Evolutionary conservation across 1,140 invertebrate genomes (phyloP).

Genomic region (Atta texana): DNA sequence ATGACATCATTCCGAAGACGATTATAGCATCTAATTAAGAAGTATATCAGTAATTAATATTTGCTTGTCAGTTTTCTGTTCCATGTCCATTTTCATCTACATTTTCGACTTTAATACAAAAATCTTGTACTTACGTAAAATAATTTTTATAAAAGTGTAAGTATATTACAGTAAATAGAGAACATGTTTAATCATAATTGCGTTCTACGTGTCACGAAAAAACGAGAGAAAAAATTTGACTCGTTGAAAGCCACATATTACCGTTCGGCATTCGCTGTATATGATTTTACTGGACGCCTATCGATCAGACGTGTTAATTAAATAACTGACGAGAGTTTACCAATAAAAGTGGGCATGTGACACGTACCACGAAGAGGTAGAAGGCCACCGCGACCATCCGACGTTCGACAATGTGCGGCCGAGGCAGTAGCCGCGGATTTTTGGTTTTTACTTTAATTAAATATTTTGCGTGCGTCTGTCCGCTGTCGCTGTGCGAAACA

Average conservation of each 20-base stretch:
- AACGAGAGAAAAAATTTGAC: slow-evolving; percentile 48
- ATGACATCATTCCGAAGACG: slow-evolving; percentile 16
- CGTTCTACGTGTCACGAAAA: slow-evolving; percentile 7
- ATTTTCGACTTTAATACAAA: background rate
- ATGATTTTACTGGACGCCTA: slow-evolving; percentile 61
- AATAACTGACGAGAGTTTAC: slow-evolving; percentile 76
- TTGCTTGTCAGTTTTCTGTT: slow-evolving; percentile 38
- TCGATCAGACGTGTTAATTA: slow-evolving; percentile 73
- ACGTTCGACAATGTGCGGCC: slow-evolving; percentile 72
- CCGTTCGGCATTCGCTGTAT: slow-evolving; percentile 54
- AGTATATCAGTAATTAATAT: slow-evolving; percentile 24
- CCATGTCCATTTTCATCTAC: background rate
- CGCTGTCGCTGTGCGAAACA: slow-evolving; percentile 62
- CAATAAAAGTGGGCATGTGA: slow-evolving; percentile 72
- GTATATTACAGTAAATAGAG: slow-evolving; percentile 3
- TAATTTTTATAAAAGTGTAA: background rate
- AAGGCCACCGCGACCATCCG: slow-evolving; percentile 61
- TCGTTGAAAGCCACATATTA: slow-evolving; percentile 54
- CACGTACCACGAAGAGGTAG: slow-evolving; percentile 62
- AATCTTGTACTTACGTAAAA: background rate
- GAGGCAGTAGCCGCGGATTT: slow-evolving; percentile 72
- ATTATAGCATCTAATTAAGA: background rate
- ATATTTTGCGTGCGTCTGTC: slow-evolving; percentile 73
- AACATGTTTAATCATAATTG: slow-evolving; percentile 7
- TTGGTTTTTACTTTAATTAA: slow-evolving; percentile 81